A percentile compares a stretch with the other conserved stretches of the same genome.
Evolutionary conservation across 2,113 vertebrate species (phyloP).

Genomic region (Coptodon rendalli): DNA sequence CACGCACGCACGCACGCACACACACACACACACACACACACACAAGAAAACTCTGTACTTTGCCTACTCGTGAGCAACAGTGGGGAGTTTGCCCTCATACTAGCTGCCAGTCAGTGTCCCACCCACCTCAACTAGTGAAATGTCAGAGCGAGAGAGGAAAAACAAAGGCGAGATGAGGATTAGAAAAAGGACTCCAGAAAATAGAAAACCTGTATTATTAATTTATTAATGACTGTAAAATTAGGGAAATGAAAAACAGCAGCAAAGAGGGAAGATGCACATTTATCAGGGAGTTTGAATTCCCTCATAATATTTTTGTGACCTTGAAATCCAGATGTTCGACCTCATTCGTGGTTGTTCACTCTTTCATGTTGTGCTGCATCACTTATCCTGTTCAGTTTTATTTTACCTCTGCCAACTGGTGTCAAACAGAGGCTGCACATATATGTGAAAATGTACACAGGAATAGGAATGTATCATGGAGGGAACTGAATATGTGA

Average conservation of each 20-base stretch:
- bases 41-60: background rate
- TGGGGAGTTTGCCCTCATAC: constrained; percentile 58
- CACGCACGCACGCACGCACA: background rate
- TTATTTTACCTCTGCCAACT: background rate
- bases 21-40: background rate
- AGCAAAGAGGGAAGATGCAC: background rate
- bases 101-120: constrained; percentile 50
- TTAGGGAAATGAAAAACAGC: background rate
- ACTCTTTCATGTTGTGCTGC: background rate
- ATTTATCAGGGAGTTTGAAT: background rate
- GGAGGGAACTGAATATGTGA: background rate
- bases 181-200: background rate
- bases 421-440: background rate
- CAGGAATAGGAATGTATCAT: background rate
- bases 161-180: background rate
- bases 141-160: constrained; percentile 31
- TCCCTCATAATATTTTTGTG: background rate
- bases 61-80: constrained; percentile 5
- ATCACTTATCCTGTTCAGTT: background rate
- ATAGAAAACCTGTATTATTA: constrained; percentile 1
- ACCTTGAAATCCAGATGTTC: background rate
- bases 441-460: background rate
- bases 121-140: constrained; percentile 37
- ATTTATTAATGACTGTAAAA: constrained; percentile 22
- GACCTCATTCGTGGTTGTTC: background rate